phyloP scores from a whole-genome alignment of 2,888 invertebrate species.

The Caenorhabditis panamensis region DNA sequence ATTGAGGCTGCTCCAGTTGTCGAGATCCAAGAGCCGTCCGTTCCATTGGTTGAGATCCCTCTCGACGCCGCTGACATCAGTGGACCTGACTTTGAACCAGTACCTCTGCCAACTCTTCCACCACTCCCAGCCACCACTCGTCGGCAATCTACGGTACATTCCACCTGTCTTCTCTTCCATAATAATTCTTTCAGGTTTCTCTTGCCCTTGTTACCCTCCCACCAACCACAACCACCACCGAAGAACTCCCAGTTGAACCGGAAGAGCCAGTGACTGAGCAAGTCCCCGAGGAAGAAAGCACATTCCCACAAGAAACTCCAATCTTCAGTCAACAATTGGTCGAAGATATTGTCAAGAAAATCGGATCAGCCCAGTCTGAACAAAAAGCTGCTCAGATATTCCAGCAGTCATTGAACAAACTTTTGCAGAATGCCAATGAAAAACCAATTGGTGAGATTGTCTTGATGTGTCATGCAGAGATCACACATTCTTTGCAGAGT shows the following conservation, averaged over 20 bases:
- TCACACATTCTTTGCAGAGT: constrained; percentile 22
- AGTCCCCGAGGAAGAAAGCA: constrained; percentile 43
- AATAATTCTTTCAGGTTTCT: constrained; percentile 19
- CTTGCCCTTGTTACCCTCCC: constrained; percentile 45
- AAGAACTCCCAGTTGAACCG: constrained; percentile 40
- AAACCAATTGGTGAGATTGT: constrained; percentile 48
- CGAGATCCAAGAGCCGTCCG: constrained; percentile 32
- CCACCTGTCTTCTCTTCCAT: neutral
- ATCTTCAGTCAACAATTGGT: constrained; percentile 56
- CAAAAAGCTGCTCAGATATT: constrained; percentile 68
- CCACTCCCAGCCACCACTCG: constrained; percentile 17
- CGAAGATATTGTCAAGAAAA: constrained; percentile 66
- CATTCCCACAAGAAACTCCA: constrained; percentile 57
- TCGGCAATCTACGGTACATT: constrained; percentile 26
- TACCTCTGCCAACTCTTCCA: constrained; percentile 26
- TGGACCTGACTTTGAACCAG: constrained; percentile 14
- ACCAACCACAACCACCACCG: constrained; percentile 47
- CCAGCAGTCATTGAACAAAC: constrained; percentile 66
- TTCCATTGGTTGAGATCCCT: constrained; percentile 48
- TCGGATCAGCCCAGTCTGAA: constrained; percentile 68
- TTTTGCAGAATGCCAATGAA: constrained; percentile 61
- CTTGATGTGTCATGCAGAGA: neutral
- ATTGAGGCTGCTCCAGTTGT: constrained; percentile 42
- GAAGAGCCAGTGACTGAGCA: constrained; percentile 34
- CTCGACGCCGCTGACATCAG: constrained; percentile 46